Conservation (phyloP, 1,140 invertebrate species). For the Brachionus paranguensis region DNA sequence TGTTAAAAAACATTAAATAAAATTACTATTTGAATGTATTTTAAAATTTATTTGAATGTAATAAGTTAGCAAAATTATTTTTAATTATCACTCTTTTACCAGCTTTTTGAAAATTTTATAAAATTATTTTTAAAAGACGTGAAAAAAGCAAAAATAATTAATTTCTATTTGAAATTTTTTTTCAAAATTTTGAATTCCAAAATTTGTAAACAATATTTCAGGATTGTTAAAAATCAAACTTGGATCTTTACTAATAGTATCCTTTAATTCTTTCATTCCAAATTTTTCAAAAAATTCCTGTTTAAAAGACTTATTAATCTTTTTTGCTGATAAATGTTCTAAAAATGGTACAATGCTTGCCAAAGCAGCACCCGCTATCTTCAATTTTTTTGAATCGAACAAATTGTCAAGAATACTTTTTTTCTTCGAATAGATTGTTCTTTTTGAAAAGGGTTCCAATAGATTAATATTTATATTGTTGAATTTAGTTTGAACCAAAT, state of each 20-base stretch:
- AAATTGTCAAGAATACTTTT: not conserved
- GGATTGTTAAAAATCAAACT: not conserved
- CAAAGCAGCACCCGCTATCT: not conserved
- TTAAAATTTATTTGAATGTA: no score
- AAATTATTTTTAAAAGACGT: no score
- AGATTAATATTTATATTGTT: not conserved
- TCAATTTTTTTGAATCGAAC: not conserved
- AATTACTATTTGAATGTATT: no score
- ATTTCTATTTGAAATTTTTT: no score
- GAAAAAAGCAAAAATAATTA: no score
- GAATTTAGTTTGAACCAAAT: not conserved
- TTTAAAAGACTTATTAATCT: not conserved
- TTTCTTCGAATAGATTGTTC: not conserved
- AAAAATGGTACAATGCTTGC: not conserved
- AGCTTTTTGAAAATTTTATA: no score
- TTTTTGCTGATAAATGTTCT: not conserved
- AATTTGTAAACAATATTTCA: not conserved
- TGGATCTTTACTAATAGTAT: not conserved
- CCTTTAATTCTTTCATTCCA: not conserved
- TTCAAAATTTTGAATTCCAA: no score
- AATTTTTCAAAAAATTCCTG: slow-evolving; percentile 14
- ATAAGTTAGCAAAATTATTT: no score
- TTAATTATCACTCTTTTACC: no score
- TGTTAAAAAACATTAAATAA: no score
- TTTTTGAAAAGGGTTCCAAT: not conserved